Conservation (phyloP, 2,797 vertebrate species). For the Vultur gryphus region DNA sequence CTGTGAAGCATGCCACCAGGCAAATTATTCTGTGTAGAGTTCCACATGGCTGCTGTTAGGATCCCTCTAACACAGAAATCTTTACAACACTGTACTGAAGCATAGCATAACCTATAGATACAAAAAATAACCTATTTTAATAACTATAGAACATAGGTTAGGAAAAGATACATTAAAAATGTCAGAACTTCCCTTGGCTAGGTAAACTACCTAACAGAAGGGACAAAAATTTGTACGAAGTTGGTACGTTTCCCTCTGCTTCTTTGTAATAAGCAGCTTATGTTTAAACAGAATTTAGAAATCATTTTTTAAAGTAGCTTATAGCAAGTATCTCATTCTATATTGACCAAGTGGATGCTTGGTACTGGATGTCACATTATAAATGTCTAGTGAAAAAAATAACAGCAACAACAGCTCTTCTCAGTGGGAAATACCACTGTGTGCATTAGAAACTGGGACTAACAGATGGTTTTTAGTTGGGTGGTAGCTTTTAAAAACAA, state of each 20-base stretch:
- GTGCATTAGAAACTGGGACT: background rate
- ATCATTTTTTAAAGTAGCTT: background rate
- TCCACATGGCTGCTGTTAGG: background rate
- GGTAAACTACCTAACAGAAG: background rate
- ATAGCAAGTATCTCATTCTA: background rate
- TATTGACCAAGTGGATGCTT: background rate
- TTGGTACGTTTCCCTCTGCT: background rate
- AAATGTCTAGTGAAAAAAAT: background rate
- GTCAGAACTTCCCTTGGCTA: background rate
- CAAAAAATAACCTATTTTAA: background rate
- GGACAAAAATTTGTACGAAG: background rate
- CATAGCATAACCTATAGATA: background rate
- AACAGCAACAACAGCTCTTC: background rate
- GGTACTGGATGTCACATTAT: background rate
- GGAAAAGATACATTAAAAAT: background rate
- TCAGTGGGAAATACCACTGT: background rate
- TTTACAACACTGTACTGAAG: background rate
- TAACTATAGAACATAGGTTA: background rate
- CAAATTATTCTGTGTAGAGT: background rate
- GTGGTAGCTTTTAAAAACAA: background rate
- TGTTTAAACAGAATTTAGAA: background rate
- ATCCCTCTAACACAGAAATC: background rate
- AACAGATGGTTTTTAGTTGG: background rate
- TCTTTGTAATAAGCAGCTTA: background rate
- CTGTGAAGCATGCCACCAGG: background rate